Conservation (phyloP, 2,888 invertebrate species). For the Ceraclea dissimilis region DNA sequence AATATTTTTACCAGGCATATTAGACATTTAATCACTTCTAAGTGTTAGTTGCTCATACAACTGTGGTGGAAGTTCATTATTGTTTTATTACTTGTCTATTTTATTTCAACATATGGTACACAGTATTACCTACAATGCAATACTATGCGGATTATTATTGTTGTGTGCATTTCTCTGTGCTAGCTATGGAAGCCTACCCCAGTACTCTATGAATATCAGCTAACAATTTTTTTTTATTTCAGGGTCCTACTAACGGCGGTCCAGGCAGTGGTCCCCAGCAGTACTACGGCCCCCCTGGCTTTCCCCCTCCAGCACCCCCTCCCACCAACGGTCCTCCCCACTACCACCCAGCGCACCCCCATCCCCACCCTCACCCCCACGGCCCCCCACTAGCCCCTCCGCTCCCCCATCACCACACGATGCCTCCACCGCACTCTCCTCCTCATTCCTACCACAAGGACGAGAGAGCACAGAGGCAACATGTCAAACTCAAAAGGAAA, state of each 20-base stretch:
- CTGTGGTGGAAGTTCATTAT: too few species aligned
- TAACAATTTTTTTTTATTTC: too few species aligned
- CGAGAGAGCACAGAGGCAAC: conserved; percentile 70
- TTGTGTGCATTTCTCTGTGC: too few species aligned
- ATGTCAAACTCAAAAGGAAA: conserved; percentile 69
- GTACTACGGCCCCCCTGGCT: conserved; percentile 51
- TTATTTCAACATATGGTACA: too few species aligned
- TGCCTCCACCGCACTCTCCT: conserved; percentile 58
- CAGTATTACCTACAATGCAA: too few species aligned
- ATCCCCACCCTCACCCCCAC: conserved; percentile 49
- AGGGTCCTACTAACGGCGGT: conserved; percentile 64
- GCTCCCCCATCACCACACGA: conserved; percentile 52
- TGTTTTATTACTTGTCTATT: too few species aligned
- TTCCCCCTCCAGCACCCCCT: conserved; percentile 48
- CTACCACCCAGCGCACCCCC: conserved; percentile 49
- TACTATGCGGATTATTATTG: too few species aligned
- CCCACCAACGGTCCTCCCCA: conserved; percentile 46
- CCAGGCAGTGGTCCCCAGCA: conserved; percentile 54
- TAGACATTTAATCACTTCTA: too few species aligned
- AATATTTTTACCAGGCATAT: too few species aligned
- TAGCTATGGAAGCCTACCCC: too few species aligned
- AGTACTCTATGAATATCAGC: too few species aligned
- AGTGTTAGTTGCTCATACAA: too few species aligned
- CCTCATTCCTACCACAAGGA: conserved; percentile 57
- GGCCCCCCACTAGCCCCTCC: conserved; percentile 38